Percentiles rank a stretch among this genome's conserved stretches.
Evolutionary conservation across 2,113 vertebrate species (phyloP).

Genomic region (Myanophis thanlyinensis): DNA sequence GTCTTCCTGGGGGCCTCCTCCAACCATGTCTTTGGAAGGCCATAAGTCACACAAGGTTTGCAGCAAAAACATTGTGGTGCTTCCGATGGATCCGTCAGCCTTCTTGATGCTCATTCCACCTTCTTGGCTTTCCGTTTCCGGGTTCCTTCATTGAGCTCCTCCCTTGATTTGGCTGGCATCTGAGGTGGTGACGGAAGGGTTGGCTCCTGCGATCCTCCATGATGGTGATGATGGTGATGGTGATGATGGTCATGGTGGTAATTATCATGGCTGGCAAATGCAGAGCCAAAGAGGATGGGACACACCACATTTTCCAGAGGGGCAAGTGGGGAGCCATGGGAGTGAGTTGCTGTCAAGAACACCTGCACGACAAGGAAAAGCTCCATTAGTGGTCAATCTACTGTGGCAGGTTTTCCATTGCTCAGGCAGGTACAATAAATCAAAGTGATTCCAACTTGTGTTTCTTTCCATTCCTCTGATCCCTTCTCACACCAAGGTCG

Average conservation of each 20-base stretch:
- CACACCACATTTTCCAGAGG: constrained; percentile 84
- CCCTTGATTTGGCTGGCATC: constrained; percentile 84
- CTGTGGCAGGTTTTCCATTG: neutral
- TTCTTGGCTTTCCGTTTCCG: constrained; percentile 96
- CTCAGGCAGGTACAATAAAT: neutral
- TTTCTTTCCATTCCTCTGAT: neutral
- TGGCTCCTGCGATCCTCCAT: constrained; percentile 58
- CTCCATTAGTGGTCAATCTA: neutral
- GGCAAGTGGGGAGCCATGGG: constrained; percentile 89
- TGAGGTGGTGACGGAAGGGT: constrained; percentile 47
- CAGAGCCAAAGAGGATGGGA: constrained; percentile 84
- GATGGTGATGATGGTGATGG: constrained; percentile 61
- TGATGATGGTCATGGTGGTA: constrained; percentile 51
- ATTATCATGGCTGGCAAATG: constrained; percentile 63
- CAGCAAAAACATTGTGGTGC: neutral
- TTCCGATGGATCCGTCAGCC: neutral
- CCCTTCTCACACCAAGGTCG: neutral
- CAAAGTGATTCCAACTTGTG: neutral
- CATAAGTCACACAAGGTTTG: neutral
- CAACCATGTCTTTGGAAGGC: constrained; percentile 25
- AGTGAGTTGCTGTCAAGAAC: constrained; percentile 90
- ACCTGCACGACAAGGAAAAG: constrained; percentile 70
- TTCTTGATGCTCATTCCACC: constrained; percentile 75
- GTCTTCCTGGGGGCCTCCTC: constrained; percentile 17
- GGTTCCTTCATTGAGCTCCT: constrained; percentile 90